Evolutionary conservation across 2,888 invertebrate genomes (phyloP).

Genomic region (Drosophila ezoana): DNA sequence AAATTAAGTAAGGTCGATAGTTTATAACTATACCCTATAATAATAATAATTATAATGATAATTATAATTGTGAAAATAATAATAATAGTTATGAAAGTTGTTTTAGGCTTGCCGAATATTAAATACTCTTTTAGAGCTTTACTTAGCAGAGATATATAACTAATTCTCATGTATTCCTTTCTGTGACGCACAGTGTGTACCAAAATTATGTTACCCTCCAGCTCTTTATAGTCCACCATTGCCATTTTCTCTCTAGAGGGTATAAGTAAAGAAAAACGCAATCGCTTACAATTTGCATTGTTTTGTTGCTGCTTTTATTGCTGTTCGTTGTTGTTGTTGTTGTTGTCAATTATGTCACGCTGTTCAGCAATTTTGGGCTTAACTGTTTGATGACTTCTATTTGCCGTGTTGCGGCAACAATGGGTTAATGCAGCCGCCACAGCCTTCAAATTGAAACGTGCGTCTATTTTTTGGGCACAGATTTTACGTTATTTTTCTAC

Average conservation of each 20-base stretch:
- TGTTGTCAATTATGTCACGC: constrained; percentile 9
- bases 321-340: constrained; percentile 1
- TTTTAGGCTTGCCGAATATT: no score
- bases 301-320: constrained; percentile 3
- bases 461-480: constrained; percentile 43
- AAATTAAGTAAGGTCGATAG: no score
- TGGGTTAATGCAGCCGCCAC: constrained; percentile 49
- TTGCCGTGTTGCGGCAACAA: constrained; percentile 52
- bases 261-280: constrained; percentile 11
- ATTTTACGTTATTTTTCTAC: constrained; percentile 5
- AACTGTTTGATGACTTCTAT: constrained; percentile 10
- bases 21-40: no score
- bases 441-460: constrained; percentile 61
- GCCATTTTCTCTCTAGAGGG: neutral
- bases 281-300: constrained; percentile 2
- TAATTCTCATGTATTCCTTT: no score
- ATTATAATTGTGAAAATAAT: no score
- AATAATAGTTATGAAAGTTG: no score
- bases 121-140: no score
- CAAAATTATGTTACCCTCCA: no score
- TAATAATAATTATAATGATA: no score
- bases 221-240: neutral
- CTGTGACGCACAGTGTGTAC: no score
- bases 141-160: no score
- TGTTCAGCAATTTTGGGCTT: constrained; percentile 3